Evolutionary conservation across 2,888 invertebrate genomes (phyloP).

Genomic region (Gasteruption jaculator): DNA sequence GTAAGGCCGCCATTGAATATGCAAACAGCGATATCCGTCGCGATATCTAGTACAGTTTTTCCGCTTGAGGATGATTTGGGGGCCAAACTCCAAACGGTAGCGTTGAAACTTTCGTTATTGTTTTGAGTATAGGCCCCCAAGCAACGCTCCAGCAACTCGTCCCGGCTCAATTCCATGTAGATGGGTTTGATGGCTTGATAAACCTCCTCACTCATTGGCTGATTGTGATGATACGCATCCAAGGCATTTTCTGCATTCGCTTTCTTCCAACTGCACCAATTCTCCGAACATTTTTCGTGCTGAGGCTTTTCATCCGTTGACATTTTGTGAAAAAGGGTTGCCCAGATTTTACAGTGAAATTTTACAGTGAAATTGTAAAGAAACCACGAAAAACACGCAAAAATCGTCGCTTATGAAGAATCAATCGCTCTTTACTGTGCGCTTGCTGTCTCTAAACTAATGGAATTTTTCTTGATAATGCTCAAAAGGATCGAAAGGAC

Average conservation of each 20-base stretch:
- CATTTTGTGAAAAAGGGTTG: constrained; percentile 13
- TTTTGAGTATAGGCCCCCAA: constrained; percentile 15
- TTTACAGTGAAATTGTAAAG: constrained; percentile 11
- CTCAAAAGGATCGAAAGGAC: too few relatives aligned
- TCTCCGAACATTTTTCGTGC: constrained; percentile 15
- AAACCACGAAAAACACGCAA: constrained; percentile 12
- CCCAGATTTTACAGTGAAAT: constrained; percentile 16
- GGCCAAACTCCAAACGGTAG: constrained; percentile 7
- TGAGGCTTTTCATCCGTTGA: constrained; percentile 16
- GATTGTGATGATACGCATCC: constrained; percentile 11
- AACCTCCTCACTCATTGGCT: constrained; percentile 4
- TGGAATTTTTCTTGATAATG: not conserved
- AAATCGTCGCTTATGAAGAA: constrained; percentile 13
- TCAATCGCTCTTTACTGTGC: constrained; percentile 11
- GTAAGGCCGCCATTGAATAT: constrained; percentile 15
- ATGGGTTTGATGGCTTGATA: constrained; percentile 8
- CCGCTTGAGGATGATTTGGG: constrained; percentile 8
- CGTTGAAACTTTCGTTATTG: constrained; percentile 13
- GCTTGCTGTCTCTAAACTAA: constrained; percentile 3
- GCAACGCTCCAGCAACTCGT: constrained; percentile 9
- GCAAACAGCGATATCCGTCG: constrained; percentile 12
- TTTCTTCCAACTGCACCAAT: constrained; percentile 16
- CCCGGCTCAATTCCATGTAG: constrained; percentile 6
- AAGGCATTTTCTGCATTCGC: constrained; percentile 11
- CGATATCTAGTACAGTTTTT: constrained; percentile 5